Evolutionary conservation across 2,888 invertebrate genomes (phyloP).

Genomic region (Tuberolachnus salignus): DNA sequence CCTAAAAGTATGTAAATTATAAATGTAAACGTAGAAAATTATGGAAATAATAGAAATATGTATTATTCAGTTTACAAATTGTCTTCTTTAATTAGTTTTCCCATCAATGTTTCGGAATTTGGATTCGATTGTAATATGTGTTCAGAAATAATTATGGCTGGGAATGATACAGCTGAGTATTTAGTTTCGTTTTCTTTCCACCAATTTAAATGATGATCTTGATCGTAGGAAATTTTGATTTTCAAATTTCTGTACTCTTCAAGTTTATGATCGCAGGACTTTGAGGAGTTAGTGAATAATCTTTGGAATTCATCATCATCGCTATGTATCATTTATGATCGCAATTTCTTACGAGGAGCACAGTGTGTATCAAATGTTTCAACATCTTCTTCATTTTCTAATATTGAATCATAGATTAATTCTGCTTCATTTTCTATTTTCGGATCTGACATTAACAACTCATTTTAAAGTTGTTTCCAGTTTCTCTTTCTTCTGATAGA

Average conservation of each 20-base stretch:
- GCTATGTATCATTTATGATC: background rate
- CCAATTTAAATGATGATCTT: background rate
- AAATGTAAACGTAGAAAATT: no score
- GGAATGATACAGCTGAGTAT: no score
- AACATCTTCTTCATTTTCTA: background rate
- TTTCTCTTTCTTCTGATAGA: background rate
- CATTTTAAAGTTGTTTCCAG: no score
- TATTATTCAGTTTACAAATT: no score
- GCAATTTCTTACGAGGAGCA: background rate
- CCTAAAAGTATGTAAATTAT: no score
- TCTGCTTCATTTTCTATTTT: background rate
- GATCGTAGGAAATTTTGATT: background rate
- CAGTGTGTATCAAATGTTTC: background rate
- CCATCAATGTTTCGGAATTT: no score
- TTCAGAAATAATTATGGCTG: background rate
- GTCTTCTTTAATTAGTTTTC: no score
- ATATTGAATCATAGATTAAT: background rate
- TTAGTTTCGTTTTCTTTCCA: background rate
- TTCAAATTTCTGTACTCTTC: background rate
- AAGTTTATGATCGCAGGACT: background rate
- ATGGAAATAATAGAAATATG: no score
- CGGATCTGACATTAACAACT: no score
- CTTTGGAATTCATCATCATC: background rate
- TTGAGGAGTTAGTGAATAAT: background rate
- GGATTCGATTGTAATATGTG: no score